Evolutionary conservation across 2,888 invertebrate species (phyloP).

Genomic region (Chalcis sispes): DNA sequence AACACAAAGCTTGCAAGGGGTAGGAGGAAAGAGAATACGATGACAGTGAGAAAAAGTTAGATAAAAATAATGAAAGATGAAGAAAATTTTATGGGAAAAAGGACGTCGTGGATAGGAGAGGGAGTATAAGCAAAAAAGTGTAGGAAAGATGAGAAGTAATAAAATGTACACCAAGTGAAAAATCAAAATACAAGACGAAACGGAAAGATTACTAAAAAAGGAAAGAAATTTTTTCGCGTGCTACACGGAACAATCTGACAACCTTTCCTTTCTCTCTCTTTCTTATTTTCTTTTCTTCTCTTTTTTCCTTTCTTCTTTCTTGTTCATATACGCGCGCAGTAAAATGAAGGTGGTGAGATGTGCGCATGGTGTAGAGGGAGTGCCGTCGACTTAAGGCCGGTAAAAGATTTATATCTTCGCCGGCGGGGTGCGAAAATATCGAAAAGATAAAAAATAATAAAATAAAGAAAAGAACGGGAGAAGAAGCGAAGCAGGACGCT

Average conservation of each 20-base stretch:
- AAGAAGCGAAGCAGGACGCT: no score
- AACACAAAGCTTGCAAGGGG: no score
- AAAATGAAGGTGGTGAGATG: constrained; percentile 54
- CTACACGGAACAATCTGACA: no score
- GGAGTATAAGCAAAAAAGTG: neutral
- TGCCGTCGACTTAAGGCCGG: constrained; percentile 41
- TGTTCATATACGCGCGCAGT: constrained; percentile 14
- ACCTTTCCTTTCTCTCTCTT: no score
- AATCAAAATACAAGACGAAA: no score
- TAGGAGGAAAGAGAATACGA: neutral
- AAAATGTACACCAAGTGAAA: no score
- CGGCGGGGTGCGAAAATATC: constrained; percentile 29
- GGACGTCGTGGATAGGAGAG: neutral
- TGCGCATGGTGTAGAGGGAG: neutral
- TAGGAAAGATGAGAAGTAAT: neutral
- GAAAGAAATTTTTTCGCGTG: no score
- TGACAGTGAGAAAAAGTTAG: constrained; percentile 4
- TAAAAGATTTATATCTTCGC: constrained; percentile 53
- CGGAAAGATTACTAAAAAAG: no score
- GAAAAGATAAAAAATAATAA: constrained; percentile 7
- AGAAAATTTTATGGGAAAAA: neutral
- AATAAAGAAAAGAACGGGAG: no score
- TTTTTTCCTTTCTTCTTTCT: no score
- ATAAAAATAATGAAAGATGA: neutral
- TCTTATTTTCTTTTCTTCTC: no score